These are phyloP conservation scores for Aldrovandia affinis DNA, from an alignment of 2,797 vertebrate genomes.

Conservation along the genomic window DNA sequence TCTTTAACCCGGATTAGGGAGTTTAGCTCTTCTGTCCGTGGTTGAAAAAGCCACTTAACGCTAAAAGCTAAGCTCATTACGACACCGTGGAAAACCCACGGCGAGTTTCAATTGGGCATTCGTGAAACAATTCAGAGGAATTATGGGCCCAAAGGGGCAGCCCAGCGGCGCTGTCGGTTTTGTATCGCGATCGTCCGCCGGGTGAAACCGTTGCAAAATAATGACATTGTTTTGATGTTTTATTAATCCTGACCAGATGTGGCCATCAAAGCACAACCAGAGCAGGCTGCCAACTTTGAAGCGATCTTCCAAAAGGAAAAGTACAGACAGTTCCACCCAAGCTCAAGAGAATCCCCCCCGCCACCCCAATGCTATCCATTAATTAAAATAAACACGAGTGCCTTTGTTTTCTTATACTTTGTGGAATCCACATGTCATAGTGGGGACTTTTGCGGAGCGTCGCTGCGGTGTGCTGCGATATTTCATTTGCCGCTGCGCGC, in stretches of 20 bases:
- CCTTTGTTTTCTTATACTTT: background rate
- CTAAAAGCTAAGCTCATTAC: conserved; percentile 15
- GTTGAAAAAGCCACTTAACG: conserved; percentile 19
- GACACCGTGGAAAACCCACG: background rate
- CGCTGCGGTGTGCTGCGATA: background rate
- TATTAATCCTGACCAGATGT: conserved; percentile 49
- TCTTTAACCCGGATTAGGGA: conserved; percentile 21
- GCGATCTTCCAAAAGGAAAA: conserved; percentile 45
- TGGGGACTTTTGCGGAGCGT: background rate
- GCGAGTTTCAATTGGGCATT: background rate
- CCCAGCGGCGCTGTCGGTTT: background rate
- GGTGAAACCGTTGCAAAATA: background rate
- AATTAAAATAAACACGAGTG: conserved; percentile 45
- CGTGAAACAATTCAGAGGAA: background rate
- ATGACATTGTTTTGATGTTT: conserved; percentile 16
- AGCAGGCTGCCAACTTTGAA: conserved; percentile 48
- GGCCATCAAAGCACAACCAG: conserved; percentile 42
- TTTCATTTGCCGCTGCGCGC: background rate
- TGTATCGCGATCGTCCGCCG: background rate
- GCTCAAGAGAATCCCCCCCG: conserved; percentile 35
- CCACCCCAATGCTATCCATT: conserved; percentile 54
- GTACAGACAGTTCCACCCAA: conserved; percentile 47
- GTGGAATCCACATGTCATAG: background rate
- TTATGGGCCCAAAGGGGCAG: background rate
- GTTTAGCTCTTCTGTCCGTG: conserved; percentile 15